Conservation (phyloP, 2,797 vertebrate species). For the Sorex maritimensis region DNA sequence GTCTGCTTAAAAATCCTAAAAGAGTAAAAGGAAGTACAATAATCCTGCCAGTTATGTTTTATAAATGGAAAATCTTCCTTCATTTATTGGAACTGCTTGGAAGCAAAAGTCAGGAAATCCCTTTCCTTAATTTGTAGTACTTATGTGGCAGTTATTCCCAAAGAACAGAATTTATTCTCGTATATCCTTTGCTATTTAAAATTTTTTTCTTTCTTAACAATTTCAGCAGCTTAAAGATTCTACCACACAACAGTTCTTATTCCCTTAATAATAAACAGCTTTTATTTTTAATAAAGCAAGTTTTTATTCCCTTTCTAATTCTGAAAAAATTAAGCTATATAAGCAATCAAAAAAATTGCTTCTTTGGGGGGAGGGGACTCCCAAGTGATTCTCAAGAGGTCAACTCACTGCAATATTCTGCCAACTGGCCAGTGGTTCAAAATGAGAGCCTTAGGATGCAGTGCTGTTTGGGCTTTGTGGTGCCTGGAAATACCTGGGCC, state of each 20-base stretch:
- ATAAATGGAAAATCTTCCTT: conserved; percentile 76
- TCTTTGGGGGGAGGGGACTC: too few relatives aligned
- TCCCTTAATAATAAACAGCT: background rate
- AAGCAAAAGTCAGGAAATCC: conserved; percentile 83
- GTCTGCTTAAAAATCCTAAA: conserved; percentile 65
- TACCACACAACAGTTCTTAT: conserved; percentile 50
- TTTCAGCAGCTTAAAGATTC: conserved; percentile 72
- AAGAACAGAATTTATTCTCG: conserved; percentile 74
- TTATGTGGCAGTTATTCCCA: conserved; percentile 72
- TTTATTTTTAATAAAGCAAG: too few relatives aligned
- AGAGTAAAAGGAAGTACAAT: conserved; percentile 66
- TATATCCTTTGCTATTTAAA: conserved; percentile 35
- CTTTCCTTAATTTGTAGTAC: conserved; percentile 78
- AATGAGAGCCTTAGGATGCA: too few relatives aligned
- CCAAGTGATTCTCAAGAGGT: too few relatives aligned
- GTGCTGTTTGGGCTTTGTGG: too few relatives aligned
- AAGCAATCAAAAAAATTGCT: conserved; percentile 18
- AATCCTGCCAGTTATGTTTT: conserved; percentile 68
- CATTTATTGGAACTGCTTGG: conserved; percentile 80
- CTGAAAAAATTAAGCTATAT: conserved; percentile 70
- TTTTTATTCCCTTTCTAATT: conserved; percentile 69
- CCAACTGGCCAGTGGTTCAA: too few relatives aligned
- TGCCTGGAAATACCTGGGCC: too few relatives aligned
- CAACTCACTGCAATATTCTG: too few relatives aligned
- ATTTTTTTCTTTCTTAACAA: conserved; percentile 51